Conservation (phyloP, 2,888 invertebrate genomes). For the Alitta virens region DNA sequence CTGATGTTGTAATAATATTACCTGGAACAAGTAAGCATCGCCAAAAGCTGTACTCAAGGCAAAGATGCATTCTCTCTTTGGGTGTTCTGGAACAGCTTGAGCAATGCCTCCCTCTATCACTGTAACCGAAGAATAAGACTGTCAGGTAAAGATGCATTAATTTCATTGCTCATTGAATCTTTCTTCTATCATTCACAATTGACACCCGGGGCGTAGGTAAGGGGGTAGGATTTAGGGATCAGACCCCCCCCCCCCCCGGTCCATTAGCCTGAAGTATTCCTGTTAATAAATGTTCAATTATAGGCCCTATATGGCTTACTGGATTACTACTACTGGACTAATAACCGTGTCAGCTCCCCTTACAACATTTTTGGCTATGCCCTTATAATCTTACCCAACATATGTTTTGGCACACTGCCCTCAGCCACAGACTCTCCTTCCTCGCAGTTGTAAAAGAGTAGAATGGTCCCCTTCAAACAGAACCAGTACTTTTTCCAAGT, state of each 20-base stretch:
- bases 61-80: slow-evolving; percentile 95
- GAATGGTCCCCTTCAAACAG: slow-evolving; percentile 92
- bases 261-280: no score
- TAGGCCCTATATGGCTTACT: no score
- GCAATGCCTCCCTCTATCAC: slow-evolving; percentile 68
- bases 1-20: slow-evolving; percentile 36
- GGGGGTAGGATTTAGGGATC: no score
- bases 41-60: slow-evolving; percentile 97
- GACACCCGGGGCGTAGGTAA: no score
- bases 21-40: slow-evolving; percentile 96
- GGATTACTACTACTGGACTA: no score
- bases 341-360: no score
- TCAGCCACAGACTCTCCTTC: slow-evolving; percentile 43
- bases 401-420: slow-evolving; percentile 47
- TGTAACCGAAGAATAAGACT: slow-evolving; percentile 32
- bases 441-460: slow-evolving; percentile 75
- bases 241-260: no score
- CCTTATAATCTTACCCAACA: slow-evolving; percentile 51
- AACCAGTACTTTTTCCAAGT: slow-evolving; percentile 99
- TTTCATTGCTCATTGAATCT: no score
- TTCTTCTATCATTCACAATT: no score
- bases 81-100: slow-evolving; percentile 99
- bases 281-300: no score
- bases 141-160: no score
- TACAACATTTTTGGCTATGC: no score